phyloP scores from a whole-genome alignment of 2,113 vertebrate species.

The Montifringilla adamsi region DNA sequence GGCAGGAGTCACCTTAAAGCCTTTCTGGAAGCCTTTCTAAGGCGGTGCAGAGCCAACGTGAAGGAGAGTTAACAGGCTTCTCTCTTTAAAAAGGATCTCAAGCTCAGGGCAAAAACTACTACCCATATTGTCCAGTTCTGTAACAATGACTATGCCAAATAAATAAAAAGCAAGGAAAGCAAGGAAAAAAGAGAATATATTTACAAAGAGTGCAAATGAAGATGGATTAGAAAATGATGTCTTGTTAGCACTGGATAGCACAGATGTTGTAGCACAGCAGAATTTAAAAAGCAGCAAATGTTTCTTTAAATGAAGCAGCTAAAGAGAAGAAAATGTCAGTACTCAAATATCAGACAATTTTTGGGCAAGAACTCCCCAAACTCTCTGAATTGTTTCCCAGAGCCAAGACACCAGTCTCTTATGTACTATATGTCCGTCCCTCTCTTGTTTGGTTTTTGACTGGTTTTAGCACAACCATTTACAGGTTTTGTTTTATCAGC shows the following conservation, averaged over 20 bases:
- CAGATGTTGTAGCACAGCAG: neutral
- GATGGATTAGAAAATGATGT: neutral
- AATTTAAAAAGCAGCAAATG: neutral
- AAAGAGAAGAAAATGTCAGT: conserved; percentile 10
- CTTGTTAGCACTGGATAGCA: neutral
- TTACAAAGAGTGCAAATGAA: neutral
- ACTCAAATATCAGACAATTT: neutral
- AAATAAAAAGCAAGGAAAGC: neutral
- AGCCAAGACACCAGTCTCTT: conserved; percentile 1
- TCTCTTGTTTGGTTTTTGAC: neutral
- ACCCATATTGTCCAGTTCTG: neutral
- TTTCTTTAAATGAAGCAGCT: neutral
- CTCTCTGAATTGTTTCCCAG: neutral
- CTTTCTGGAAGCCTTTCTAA: neutral
- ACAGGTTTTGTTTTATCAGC: conserved; percentile 6
- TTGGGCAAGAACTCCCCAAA: neutral
- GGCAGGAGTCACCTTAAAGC: neutral
- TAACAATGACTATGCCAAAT: neutral
- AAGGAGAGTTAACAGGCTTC: neutral
- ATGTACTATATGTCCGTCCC: neutral
- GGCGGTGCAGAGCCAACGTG: neutral
- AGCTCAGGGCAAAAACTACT: neutral
- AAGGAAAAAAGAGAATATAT: neutral
- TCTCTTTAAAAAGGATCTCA: neutral
- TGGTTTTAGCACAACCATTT: neutral